Evolutionary conservation across 2,113 vertebrate species (phyloP).

Genomic region (Nannospalax galili): DNA sequence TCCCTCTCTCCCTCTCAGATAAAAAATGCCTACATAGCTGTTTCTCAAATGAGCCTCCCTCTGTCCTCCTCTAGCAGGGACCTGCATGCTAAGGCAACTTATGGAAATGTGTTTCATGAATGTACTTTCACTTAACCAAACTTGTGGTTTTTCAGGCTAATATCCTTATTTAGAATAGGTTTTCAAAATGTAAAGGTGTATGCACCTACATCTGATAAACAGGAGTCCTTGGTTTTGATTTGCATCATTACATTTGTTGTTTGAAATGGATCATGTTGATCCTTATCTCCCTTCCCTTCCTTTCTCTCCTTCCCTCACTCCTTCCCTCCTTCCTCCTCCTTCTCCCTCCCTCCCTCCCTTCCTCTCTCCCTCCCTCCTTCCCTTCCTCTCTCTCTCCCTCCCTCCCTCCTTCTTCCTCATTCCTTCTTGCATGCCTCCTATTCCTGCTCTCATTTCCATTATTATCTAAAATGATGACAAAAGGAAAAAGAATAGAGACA

Average conservation of each 20-base stretch:
- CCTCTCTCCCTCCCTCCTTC: rapidly evolving
- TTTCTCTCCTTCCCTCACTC: neutral
- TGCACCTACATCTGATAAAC: conserved; percentile 40
- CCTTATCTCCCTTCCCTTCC: neutral
- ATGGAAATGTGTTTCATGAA: conserved; percentile 72
- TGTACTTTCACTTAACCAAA: conserved; percentile 50
- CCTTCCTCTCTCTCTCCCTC: neutral
- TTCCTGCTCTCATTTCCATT: neutral
- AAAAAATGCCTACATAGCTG: neutral
- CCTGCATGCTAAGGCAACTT: neutral
- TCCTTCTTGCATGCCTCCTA: rapidly evolving
- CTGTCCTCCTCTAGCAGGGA: neutral
- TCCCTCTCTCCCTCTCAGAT: neutral
- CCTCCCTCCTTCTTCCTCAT: neutral
- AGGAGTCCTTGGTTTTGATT: conserved; percentile 76
- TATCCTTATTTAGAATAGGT: conserved; percentile 66
- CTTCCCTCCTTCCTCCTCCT: neutral
- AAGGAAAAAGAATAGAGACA: neutral
- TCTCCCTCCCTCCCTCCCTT: neutral
- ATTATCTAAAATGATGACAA: neutral
- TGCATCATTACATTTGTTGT: conserved; percentile 65
- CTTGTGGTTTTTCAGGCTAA: conserved; percentile 64
- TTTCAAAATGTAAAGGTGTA: no score
- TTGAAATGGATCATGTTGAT: neutral
- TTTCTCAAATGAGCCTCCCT: neutral